Evolutionary conservation across 2,797 vertebrate genomes (phyloP), one percentile per base, ranked within the genome.

Genomic region (Mormyrus proboscirostris): DNA sequence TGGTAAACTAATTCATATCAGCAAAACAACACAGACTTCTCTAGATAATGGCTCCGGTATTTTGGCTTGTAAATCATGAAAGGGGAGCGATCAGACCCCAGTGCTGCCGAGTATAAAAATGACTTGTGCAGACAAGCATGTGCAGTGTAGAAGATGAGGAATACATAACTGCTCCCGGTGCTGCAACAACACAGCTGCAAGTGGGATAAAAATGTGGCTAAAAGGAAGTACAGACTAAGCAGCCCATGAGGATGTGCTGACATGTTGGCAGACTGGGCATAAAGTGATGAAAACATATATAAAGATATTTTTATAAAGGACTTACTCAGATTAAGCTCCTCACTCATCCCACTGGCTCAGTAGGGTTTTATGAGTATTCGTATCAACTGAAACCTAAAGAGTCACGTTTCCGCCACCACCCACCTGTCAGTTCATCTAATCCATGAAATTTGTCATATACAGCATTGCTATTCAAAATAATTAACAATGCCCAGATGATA

Each of bases 41-140:
- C 82, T 25, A 59, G 55, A 85, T 47, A 8, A 89, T 89, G 55
- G 82, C 44, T 47, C 41, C 19, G 19, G 82, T 41, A 82, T 85
- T 88, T 88, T 59, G 76, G 76, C 88, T 84, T 76, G 22, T 84
- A 89, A 57, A 84, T 89, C 88, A 29, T 62, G 50, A 2, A 59
- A 41, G 79, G 47, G 49, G 82, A 50, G 19, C 7, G 14, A 51
- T 84, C 44, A 49, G 49, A 25, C 41, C 10, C 82, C 19, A 14
- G 38, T 22, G 41, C 10, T 84, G 82, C 44, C 0, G 47, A 10
- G 47, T 22, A 38, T 49, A n/a, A 22, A 84, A 44, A 49, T 25
- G 38, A 84, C 41, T 47, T 22, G 41, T 84, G n/a, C 82, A 49
- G 41, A n/a, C 16, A 84, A 47, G 41, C 16, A 4, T 25, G 82